A percentile compares a stretch with the other conserved stretches of the same genome.
Conservation (phyloP, 2,113 vertebrate genomes). For the Talpa occidentalis region DNA sequence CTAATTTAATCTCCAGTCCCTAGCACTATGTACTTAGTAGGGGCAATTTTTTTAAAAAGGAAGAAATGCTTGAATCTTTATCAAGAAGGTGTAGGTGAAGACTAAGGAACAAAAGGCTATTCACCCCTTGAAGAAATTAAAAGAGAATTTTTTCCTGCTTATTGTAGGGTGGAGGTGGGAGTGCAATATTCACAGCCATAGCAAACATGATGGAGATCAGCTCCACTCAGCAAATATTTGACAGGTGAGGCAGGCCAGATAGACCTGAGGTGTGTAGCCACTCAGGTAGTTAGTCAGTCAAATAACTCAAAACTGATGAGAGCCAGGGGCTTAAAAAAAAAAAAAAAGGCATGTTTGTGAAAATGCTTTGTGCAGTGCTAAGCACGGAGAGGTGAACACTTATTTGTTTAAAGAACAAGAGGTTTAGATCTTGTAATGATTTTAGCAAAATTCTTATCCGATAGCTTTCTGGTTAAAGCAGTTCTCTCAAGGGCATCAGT, state of each 20-base stretch:
- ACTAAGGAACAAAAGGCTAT: neutral
- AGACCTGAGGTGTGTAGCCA: neutral
- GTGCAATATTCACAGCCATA: neutral
- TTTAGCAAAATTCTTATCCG: neutral
- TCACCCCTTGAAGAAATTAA: neutral
- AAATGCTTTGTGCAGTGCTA: slow-evolving; percentile 36
- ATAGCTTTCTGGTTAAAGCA: slow-evolving; percentile 36
- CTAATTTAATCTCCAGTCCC: slow-evolving; percentile 44
- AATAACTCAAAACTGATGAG: neutral
- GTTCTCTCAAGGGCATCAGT: slow-evolving; percentile 64
- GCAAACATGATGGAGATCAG: neutral
- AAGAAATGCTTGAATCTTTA: neutral
- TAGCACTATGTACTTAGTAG: neutral
- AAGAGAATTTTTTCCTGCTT: neutral
- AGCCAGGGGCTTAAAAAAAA: neutral
- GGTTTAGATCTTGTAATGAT: neutral
- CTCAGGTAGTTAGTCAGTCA: neutral
- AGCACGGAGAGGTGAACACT: neutral
- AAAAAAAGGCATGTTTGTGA: neutral
- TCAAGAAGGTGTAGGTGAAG: neutral
- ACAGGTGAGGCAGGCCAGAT: neutral
- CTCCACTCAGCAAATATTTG: neutral
- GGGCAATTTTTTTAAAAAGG: neutral
- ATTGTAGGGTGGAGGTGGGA: neutral
- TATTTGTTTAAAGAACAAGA: slow-evolving; percentile 32